Base-by-base conservation (phyloP, 2,888 invertebrate species). In the Ryuthela nishihirai region DNA sequence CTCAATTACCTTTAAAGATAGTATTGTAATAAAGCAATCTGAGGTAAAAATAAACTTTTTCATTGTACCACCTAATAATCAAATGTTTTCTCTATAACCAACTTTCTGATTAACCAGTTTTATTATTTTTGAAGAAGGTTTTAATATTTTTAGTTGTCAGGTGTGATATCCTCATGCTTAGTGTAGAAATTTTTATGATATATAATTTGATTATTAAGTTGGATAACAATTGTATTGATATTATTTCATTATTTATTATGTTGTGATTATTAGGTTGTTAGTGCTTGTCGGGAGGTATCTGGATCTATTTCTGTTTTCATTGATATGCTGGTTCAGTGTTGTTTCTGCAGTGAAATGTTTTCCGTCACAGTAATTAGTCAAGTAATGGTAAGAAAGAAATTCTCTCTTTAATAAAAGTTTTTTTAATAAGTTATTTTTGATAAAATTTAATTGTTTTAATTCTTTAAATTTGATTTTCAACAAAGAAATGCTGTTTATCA, bases 331-430 rank as follows among this genome's bases (percentile, higher is more conserved):
- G 64, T 72, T 9, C 72, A 73, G 64, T 72, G 73, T 62, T 68
- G 71, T 45, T 73, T 71, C 66, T 72, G 72, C 58, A 74, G 75
- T 67, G 66, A 67, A 41, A 65, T 64, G 26, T 75, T 76, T 67
- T 70, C 73, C 39, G 62, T 67, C 34, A 62, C 67, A 5, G 68
- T 76, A 9, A 68, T 76, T 18, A 70, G 70, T 49, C 72, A 74
- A 54, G 67, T 74, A 40, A 73, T 75, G 73, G 75, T 75, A 64
- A 66, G 70, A n/a, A n/a, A n/a, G n/a, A n/a, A n/a, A n/a, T n/a
- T 65, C 39, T 23, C 7, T 21, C 15, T 18, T 3, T 40, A 10
- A 17, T 18, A 17, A 39, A 35, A n/a, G n/a, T n/a, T n/a, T n/a
- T n/a, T 32, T 20, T 34, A 15, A 29, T 10, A 29, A 20, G 38